Evolutionary conservation across 2,888 invertebrate genomes (phyloP), one percentile per base, ranked within the genome.

Genomic region (Perithous albicinctus): DNA sequence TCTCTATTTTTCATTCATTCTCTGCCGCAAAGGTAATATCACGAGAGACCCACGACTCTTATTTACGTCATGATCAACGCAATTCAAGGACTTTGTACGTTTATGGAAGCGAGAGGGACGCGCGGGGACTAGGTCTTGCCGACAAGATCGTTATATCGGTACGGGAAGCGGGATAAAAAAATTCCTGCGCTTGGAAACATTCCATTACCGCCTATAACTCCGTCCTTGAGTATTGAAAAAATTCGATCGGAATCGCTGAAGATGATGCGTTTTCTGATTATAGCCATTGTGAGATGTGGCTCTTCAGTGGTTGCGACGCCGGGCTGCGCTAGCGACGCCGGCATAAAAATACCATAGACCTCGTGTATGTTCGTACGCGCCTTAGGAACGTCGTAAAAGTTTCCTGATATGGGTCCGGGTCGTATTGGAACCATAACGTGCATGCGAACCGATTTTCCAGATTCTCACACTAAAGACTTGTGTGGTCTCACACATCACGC

Each of bases 371-470:
- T 48, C 74, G 48, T 76, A 46, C 51, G 74, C 48, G 75, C 43
- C 78, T 61, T 41, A 66, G 48, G 75, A 70, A 67, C 51, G 75
- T 66, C 72, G 76, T 82, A 78, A 82, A 82, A 78, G 51, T 78
- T 67, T 67, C 78, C 75, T 23, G 66, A 78, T 51, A 82, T 72
- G 75, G 82, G 20, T 35, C 63, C 43, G 46, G 41, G 26, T 61
- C 70, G 64, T 72, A 82, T 82, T 70, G 75, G 82, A 32, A 63
- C 51, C 41, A 35, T 38, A 66, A 48, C 75, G 59, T 72, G 75
- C 78, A 76, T 69, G 78, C 66, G 59, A 76, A 75, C 70, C 66
- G 70, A 78, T 82, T 78, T 78, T 46, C 82, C 67, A 82, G 75
- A 67, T 82, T 78, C 82, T 78, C 75, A 82, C 64, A 38, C 66